These are phyloP conservation scores for Leiothrix lutea DNA, from an alignment of 2,113 vertebrate species.

Conservation along the genomic window DNA sequence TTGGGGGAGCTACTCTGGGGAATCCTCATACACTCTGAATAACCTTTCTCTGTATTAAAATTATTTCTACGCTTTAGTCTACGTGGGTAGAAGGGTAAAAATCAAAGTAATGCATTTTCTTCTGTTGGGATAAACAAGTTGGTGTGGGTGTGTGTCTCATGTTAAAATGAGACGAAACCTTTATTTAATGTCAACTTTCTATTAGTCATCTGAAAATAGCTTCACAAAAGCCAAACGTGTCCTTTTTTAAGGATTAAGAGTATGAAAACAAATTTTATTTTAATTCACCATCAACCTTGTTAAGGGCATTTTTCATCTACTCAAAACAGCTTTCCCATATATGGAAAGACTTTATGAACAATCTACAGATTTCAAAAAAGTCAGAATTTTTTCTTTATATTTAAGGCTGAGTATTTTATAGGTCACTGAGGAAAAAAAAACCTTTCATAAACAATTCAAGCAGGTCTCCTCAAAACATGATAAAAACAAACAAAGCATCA, in stretches of 20 bases:
- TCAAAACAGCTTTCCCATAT: background rate
- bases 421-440: background rate
- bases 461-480: background rate
- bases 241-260: background rate
- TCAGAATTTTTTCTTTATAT: background rate
- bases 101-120: slow-evolving; percentile 20
- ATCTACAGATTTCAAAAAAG: background rate
- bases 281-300: background rate
- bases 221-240: background rate
- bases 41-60: slow-evolving; percentile 18
- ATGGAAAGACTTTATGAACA: background rate
- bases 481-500: background rate
- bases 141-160: background rate
- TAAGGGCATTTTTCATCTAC: background rate
- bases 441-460: background rate
- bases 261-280: background rate
- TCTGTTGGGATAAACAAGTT: slow-evolving; percentile 39
- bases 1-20: background rate
- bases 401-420: background rate
- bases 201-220: background rate
- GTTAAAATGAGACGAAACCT: background rate
- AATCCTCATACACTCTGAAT: background rate
- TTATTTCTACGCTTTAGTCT: background rate
- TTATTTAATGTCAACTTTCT: background rate
- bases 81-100: background rate